These are phyloP conservation scores for Mesorhabditis belari DNA, from an alignment of 2,888 invertebrate species.

Conservation along the genomic window DNA sequence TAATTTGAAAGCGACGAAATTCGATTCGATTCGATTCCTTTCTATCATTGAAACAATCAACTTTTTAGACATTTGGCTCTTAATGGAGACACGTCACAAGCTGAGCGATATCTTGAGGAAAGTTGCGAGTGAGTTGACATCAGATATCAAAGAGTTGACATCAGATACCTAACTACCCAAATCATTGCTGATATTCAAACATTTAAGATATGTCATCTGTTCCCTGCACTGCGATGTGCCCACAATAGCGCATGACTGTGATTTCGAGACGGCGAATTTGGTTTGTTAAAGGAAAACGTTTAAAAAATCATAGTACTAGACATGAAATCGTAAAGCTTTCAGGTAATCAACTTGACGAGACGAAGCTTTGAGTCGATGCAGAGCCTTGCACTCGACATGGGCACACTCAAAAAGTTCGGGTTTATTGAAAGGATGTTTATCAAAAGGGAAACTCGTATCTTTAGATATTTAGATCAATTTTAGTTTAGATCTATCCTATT, in stretches of 20 bases:
- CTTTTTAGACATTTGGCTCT: slow-evolving; percentile 37
- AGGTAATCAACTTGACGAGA: slow-evolving; percentile 20
- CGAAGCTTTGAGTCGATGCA: slow-evolving; percentile 44
- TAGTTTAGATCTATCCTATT: background rate
- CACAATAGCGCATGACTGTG: slow-evolving; percentile 44
- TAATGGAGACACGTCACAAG: slow-evolving; percentile 43
- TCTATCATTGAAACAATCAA: slow-evolving; percentile 9
- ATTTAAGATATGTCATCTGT: slow-evolving; percentile 43
- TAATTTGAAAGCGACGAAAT: background rate
- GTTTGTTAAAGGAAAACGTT: slow-evolving; percentile 20
- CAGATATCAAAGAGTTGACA: no score
- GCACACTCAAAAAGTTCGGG: slow-evolving; percentile 44
- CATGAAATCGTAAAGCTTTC: no score
- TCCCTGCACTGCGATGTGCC: slow-evolving; percentile 49
- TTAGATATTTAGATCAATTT: background rate
- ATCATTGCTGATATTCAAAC: background rate
- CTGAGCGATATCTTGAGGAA: slow-evolving; percentile 44
- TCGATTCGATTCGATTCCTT: background rate
- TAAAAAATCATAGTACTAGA: background rate
- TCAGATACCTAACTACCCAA: no score
- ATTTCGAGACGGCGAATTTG: slow-evolving; percentile 42
- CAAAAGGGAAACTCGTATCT: background rate
- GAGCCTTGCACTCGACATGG: slow-evolving; percentile 47
- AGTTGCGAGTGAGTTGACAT: slow-evolving; percentile 39
- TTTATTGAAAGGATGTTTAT: no score